phyloP scores from a whole-genome alignment of 2,113 vertebrate genomes.

The Lathamus discolor region DNA sequence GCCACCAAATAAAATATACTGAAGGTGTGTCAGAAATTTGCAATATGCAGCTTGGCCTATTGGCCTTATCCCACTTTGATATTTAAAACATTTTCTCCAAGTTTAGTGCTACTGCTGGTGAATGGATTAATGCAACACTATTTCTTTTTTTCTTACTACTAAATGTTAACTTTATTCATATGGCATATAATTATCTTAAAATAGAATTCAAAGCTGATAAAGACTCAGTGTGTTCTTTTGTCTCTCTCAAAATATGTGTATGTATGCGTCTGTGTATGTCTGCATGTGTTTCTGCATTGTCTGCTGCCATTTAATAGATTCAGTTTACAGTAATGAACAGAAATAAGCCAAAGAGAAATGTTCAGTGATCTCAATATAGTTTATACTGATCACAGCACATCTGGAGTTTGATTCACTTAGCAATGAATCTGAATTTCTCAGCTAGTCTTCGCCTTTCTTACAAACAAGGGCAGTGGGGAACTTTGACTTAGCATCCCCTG shows the following conservation, averaged over 20 bases:
- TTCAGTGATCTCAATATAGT: background rate
- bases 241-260: background rate
- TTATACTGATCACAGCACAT: background rate
- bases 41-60: background rate
- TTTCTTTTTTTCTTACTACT: background rate
- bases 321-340: background rate
- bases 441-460: background rate
- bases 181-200: background rate
- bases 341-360: background rate
- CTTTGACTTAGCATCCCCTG: background rate
- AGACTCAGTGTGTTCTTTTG: background rate
- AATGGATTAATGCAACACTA: background rate
- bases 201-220: background rate
- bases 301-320: background rate
- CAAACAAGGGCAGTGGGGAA: background rate
- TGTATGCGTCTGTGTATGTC: background rate
- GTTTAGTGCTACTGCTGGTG: background rate
- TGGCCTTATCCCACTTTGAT: background rate
- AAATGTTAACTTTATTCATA: background rate
- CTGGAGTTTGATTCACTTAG: background rate
- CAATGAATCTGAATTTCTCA: background rate
- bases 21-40: slow-evolving; percentile 9
- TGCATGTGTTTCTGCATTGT: background rate
- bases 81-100: background rate
- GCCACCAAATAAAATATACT: background rate